Evolutionary conservation across 1,140 invertebrate genomes (phyloP).

Genomic region (Pectinophora gossypiella): DNA sequence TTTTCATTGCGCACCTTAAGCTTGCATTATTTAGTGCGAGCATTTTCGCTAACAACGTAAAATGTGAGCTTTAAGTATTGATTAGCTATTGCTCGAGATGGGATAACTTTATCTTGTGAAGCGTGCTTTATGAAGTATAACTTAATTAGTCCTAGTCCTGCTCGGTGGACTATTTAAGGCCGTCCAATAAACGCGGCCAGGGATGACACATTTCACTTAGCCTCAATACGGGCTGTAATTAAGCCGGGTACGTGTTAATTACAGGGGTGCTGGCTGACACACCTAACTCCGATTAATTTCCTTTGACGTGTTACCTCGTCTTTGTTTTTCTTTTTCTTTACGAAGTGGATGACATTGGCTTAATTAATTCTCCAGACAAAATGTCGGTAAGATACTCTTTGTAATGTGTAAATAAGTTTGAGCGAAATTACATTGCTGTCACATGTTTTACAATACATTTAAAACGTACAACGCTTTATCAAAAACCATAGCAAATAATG

Average conservation of each 20-base stretch:
- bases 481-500: too few relatives aligned
- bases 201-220: slow-evolving; percentile 56
- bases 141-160: too few relatives aligned
- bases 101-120: not conserved
- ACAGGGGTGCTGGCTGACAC: slow-evolving; percentile 24
- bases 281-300: slow-evolving; percentile 41
- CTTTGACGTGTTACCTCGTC: slow-evolving; percentile 26
- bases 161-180: too few relatives aligned
- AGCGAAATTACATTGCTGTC: too few relatives aligned
- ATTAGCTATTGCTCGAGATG: not conserved
- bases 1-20: not conserved
- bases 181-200: slow-evolving; percentile 15
- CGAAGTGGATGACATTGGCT: too few relatives aligned
- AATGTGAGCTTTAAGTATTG: not conserved
- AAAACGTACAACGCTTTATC: too few relatives aligned
- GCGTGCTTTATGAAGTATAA: too few relatives aligned
- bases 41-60: not conserved
- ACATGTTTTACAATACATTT: too few relatives aligned
- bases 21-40: not conserved
- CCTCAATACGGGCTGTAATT: slow-evolving; percentile 52
- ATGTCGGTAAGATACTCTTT: too few relatives aligned
- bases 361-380: too few relatives aligned
- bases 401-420: too few relatives aligned
- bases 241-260: slow-evolving; percentile 56
- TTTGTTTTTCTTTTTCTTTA: slow-evolving; percentile 36